These are phyloP conservation scores for Temnothorax rugatulus DNA, from an alignment of 2,888 invertebrate species.

Conservation along the genomic window DNA sequence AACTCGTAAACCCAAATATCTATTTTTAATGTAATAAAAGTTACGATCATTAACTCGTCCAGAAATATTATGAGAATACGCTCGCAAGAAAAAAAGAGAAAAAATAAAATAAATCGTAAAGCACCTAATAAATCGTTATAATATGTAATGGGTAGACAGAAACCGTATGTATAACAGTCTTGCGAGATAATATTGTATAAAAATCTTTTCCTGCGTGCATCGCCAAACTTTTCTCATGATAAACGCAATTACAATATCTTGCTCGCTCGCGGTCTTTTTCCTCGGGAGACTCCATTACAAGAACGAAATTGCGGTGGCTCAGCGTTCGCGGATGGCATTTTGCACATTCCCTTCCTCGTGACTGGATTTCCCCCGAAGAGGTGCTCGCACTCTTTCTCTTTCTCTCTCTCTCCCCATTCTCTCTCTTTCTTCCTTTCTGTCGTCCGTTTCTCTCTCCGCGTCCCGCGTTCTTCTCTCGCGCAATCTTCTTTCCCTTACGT, in stretches of 20 bases:
- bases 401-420: not conserved
- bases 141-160: not conserved
- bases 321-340: slow-evolving; percentile 51
- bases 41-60: not conserved
- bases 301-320: slow-evolving; percentile 52
- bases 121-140: not conserved
- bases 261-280: slow-evolving; percentile 35
- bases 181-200: not conserved
- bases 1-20: not conserved
- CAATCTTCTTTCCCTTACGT: slow-evolving; percentile 1
- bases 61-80: not conserved
- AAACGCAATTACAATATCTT: slow-evolving; percentile 53
- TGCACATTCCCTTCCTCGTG: slow-evolving; percentile 55
- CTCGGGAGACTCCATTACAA: slow-evolving; percentile 41
- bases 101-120: slow-evolving; percentile 21
- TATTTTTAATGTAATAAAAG: not conserved
- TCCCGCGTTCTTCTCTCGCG: not conserved
- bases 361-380: slow-evolving; percentile 51
- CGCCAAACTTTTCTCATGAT: slow-evolving; percentile 34
- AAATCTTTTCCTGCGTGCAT: not conserved
- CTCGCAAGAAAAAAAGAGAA: not conserved
- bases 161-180: not conserved
- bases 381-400: not conserved
- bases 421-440: not conserved
- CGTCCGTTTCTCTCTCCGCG: not conserved